Percentiles rank a stretch among this genome's conserved stretches.
These are phyloP conservation scores for Peucedramus taeniatus DNA, from an alignment of 2,113 vertebrate species.

Conservation along the genomic window DNA sequence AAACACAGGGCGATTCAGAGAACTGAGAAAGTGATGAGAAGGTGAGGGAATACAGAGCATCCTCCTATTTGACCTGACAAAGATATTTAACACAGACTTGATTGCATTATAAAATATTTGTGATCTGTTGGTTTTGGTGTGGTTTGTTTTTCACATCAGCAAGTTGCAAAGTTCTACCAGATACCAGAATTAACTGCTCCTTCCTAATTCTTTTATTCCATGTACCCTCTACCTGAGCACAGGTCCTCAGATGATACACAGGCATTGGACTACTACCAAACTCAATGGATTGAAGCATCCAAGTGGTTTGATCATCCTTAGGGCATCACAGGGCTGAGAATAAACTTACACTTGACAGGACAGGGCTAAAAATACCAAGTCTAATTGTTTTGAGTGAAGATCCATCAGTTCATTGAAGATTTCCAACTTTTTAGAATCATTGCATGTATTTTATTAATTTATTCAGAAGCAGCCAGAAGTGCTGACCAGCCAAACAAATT, in stretches of 20 bases:
- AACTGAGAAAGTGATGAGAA: not conserved
- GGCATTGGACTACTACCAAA: not conserved
- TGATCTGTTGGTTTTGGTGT: not conserved
- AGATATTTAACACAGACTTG: not conserved
- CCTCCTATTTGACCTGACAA: not conserved
- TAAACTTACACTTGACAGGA: not conserved
- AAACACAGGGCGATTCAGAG: not conserved
- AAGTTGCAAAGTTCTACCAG: not conserved
- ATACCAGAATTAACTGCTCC: rapidly evolving
- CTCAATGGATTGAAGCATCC: not conserved
- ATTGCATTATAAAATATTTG: not conserved
- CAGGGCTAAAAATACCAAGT: not conserved
- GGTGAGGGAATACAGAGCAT: not conserved
- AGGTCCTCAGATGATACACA: not conserved
- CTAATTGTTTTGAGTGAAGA: not conserved
- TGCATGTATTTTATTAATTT: not conserved
- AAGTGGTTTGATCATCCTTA: not conserved
- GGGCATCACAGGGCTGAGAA: not conserved
- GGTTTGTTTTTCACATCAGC: not conserved
- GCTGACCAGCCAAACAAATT: not conserved
- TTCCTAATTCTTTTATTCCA: not conserved
- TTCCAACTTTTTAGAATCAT: not conserved
- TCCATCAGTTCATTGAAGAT: not conserved
- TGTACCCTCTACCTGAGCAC: rapidly evolving
- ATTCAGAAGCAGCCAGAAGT: not conserved